Evolutionary conservation across 1,140 invertebrate genomes (phyloP).

Genomic region (Acromyrmex charruanus): DNA sequence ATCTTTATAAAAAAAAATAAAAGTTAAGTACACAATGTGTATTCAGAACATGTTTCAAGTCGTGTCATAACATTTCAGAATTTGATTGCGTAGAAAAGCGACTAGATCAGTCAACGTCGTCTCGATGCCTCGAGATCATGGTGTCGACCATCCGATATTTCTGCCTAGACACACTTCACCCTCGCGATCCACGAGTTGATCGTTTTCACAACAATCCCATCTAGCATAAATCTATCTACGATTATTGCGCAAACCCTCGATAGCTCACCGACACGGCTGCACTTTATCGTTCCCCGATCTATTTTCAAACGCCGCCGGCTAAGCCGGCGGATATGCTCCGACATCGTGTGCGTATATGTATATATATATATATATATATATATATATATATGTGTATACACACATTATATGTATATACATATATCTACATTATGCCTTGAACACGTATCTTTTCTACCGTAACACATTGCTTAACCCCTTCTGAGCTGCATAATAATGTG

Average conservation of each 20-base stretch:
- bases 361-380: neutral
- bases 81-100: constrained; percentile 15
- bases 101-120: constrained; percentile 40
- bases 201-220: constrained; percentile 60
- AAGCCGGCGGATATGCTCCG: constrained; percentile 42
- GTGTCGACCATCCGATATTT: constrained; percentile 34
- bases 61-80: neutral
- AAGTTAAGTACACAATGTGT: neutral
- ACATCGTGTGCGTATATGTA: neutral
- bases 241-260: constrained; percentile 73
- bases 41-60: neutral
- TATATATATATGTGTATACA: neutral
- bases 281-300: constrained; percentile 72
- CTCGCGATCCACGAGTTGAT: constrained; percentile 25
- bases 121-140: neutral
- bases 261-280: constrained; percentile 59
- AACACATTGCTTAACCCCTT: constrained; percentile 52
- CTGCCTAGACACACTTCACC: constrained; percentile 29
- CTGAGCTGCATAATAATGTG: constrained; percentile 45
- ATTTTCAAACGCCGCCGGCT: constrained; percentile 57
- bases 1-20: neutral
- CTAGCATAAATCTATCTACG: constrained; percentile 61
- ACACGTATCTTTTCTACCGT: constrained; percentile 42
- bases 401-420: neutral
- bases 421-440: constrained; percentile 32